phyloP scores from a whole-genome alignment of 2,113 vertebrate species.

The Pristiophorus japonicus region DNA sequence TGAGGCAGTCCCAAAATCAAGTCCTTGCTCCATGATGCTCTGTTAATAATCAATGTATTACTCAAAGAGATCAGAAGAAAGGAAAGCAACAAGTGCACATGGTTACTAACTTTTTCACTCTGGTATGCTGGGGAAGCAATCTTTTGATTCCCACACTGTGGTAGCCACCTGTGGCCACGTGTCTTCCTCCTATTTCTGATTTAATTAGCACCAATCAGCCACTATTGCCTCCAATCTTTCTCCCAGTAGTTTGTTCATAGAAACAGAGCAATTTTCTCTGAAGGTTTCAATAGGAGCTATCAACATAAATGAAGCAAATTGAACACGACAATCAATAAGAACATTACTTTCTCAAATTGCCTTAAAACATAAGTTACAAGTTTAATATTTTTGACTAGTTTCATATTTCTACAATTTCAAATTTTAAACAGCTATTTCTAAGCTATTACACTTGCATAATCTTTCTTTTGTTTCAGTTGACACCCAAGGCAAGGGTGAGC shows the following conservation, averaged over 20 bases:
- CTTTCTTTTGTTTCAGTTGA: constrained; percentile 6
- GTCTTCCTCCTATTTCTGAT: not conserved
- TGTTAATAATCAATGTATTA: not conserved
- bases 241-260: not conserved
- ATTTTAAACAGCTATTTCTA: not conserved
- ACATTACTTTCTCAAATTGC: constrained; percentile 20
- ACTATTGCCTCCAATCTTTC: not conserved
- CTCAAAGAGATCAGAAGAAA: not conserved
- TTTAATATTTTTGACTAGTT: not conserved
- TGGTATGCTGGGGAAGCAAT: not conserved
- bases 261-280: not conserved
- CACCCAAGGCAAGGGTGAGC: no score
- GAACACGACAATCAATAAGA: not conserved
- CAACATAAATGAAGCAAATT: constrained; percentile 1
- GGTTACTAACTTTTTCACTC: not conserved
- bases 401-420: not conserved
- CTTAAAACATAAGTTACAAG: constrained; percentile 17
- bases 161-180: not conserved
- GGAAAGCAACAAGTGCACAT: not conserved
- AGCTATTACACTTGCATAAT: not conserved
- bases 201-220: not conserved
- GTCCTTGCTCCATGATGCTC: not conserved
- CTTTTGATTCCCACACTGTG: not conserved
- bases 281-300: not conserved
- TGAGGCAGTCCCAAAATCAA: not conserved